These are phyloP conservation scores for Delia radicum DNA, from an alignment of 1,140 invertebrate species.

Conservation along the genomic window DNA sequence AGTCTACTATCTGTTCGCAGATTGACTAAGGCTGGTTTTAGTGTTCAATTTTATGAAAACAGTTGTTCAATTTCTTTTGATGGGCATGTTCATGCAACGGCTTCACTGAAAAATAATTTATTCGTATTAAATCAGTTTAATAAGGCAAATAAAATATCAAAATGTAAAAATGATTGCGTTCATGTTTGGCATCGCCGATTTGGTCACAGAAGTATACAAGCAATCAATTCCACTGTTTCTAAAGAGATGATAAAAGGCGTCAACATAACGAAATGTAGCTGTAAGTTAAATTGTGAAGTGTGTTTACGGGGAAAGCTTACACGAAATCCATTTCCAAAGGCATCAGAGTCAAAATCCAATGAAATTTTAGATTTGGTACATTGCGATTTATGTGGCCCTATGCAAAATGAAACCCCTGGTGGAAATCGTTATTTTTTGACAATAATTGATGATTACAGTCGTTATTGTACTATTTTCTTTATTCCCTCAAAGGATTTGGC, in stretches of 20 bases:
- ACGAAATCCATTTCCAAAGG: not conserved
- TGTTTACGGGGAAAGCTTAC: conserved; percentile 11
- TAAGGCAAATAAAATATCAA: not conserved
- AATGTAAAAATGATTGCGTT: not conserved
- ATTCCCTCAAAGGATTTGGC: conserved; percentile 42
- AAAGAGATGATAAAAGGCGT: not conserved
- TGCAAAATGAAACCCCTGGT: conserved; percentile 23
- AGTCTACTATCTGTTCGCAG: conserved; percentile 8
- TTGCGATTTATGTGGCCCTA: conserved; percentile 35
- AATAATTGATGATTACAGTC: conserved; percentile 41
- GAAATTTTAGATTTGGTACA: conserved; percentile 35
- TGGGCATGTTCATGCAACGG: not conserved
- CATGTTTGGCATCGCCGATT: conserved; percentile 2
- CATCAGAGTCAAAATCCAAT: not conserved
- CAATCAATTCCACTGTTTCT: not conserved
- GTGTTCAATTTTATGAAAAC: not conserved
- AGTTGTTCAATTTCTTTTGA: not conserved
- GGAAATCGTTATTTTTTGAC: conserved; percentile 39
- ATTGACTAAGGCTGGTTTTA: not conserved
- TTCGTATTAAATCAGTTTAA: not conserved
- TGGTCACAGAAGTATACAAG: conserved; percentile 10
- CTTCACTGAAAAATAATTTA: not conserved
- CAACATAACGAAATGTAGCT: not conserved
- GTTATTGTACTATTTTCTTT: conserved; percentile 40
- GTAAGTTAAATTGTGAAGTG: not conserved